phyloP scores from a whole-genome alignment of 2,113 vertebrate species.

The Muntiacus reevesi region DNA sequence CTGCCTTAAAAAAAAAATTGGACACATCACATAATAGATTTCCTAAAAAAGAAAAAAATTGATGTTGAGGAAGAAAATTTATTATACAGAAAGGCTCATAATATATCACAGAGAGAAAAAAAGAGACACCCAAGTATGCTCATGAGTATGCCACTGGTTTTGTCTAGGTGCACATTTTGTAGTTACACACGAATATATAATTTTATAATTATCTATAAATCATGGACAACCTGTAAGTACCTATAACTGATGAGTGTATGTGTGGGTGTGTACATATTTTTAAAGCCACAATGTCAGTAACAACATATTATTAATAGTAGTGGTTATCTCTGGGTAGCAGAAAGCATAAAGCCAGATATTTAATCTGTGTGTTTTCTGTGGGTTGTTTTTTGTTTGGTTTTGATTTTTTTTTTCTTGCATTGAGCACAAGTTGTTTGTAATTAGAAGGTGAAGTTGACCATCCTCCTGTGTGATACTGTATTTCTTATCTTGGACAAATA shows the following conservation, averaged over 20 bases:
- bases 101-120: background rate
- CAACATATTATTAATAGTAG: background rate
- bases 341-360: background rate
- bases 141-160: background rate
- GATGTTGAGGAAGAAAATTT: background rate
- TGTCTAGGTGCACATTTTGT: background rate
- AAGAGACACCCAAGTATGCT: background rate
- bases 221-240: background rate
- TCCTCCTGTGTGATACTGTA: background rate
- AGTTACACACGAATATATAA: background rate
- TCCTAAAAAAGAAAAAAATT: background rate
- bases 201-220: background rate
- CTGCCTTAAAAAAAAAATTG: background rate
- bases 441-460: background rate
- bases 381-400: background rate
- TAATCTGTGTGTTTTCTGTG: background rate
- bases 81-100: background rate
- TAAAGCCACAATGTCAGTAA: background rate
- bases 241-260: no score
- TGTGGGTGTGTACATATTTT: background rate
- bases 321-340: background rate
- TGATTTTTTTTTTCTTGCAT: background rate
- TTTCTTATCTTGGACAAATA: background rate
- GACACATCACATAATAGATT: background rate
- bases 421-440: background rate